Conservation (phyloP, 2,113 vertebrate species). For the Odobenus rosmarus region DNA sequence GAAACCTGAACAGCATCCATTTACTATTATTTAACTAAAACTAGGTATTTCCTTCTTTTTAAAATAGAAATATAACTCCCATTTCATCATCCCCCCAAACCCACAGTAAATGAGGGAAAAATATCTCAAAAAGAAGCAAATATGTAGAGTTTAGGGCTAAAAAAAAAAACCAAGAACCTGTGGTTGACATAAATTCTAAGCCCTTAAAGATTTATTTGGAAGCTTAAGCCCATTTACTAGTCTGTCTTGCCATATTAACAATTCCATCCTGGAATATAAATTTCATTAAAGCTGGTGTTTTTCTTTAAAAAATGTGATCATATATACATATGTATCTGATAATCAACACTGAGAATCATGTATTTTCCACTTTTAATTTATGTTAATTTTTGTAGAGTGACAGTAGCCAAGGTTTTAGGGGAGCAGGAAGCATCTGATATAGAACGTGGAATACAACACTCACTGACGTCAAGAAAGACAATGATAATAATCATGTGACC, state of each 20-base stretch:
- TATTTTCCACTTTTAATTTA: background rate
- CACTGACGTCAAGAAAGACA: background rate
- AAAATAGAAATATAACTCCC: background rate
- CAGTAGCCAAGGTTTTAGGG: background rate
- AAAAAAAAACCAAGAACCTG: background rate
- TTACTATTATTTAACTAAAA: constrained; percentile 31
- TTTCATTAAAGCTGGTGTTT: background rate
- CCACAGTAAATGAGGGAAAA: background rate
- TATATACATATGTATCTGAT: background rate
- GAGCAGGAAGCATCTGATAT: background rate
- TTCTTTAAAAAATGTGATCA: background rate
- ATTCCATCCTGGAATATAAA: background rate
- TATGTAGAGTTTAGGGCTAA: background rate
- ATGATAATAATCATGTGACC: background rate
- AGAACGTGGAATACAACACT: background rate
- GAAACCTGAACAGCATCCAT: background rate
- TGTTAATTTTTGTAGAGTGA: background rate
- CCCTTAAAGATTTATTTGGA: background rate
- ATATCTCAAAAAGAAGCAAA: background rate
- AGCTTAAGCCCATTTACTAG: background rate
- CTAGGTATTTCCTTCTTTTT: background rate
- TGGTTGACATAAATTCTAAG: background rate
- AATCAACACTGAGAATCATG: background rate
- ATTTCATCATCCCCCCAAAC: background rate
- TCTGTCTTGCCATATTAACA: background rate